Evolutionary conservation across 92 coral and sea anemone species (phyloP).

Genomic region (Porites rus): DNA sequence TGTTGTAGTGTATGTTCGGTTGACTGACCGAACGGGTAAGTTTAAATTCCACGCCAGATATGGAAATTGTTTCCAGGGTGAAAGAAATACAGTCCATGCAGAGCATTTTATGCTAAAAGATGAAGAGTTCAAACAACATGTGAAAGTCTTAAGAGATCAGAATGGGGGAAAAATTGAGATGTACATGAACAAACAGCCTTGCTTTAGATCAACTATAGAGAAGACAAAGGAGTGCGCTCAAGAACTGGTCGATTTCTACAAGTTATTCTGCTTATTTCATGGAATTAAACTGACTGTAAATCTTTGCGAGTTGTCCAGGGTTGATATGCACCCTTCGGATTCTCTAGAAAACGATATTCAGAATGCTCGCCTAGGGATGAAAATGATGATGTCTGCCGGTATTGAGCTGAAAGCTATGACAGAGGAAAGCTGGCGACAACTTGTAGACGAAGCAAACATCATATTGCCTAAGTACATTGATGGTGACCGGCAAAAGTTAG

Average conservation of each 20-base stretch:
- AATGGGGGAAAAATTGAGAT: conserved; percentile 7
- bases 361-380: conserved; percentile 25
- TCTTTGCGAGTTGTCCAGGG: conserved; percentile 43
- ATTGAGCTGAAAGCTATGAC: conserved; percentile 42
- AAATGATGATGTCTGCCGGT: conserved; percentile 23
- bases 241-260: conserved; percentile 20
- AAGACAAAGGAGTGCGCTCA: conserved; percentile 29
- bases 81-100: conserved; percentile 24
- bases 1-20: conserved; percentile 30
- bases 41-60: conserved; percentile 46
- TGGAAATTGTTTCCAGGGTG: conserved; percentile 34
- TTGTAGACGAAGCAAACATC: not conserved
- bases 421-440: conserved; percentile 23
- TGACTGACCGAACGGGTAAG: not conserved
- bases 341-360: not conserved
- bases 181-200: conserved; percentile 48
- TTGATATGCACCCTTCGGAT: not conserved
- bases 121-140: conserved; percentile 17
- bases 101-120: conserved; percentile 50
- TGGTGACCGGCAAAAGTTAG: conserved; percentile 33
- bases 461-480: conserved; percentile 22
- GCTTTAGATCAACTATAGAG: conserved; percentile 27
- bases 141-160: not conserved
- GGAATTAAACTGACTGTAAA: conserved; percentile 13
- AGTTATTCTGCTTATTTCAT: not conserved